Base-by-base conservation (phyloP, 1,140 invertebrate species). In the Drosophila lini region DNA sequence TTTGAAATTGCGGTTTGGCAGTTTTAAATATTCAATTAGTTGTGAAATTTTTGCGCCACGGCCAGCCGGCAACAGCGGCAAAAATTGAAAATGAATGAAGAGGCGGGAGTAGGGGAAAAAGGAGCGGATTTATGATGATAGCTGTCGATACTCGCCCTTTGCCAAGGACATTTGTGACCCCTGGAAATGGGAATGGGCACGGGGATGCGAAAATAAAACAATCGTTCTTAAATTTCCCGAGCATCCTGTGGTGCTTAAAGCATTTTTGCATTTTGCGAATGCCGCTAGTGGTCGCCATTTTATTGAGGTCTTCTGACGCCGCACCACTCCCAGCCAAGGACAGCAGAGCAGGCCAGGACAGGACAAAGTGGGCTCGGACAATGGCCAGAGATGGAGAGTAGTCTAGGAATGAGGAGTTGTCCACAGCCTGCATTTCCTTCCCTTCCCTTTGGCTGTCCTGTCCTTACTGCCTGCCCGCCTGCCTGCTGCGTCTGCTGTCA, bases 1-100 rank as follows among this genome's bases (percentile, higher is more conserved):
- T 91, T 91, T 91, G 84, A 91, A 91, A 90, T 91, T 91, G 90
- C 69, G 85, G 85, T 77, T 90, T 85, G 85, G 81, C 85, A 90
- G 81, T 90, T 90, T 90, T 90, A 90, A 90, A 90, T 90, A 90
- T 90, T 90, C 85, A 90, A 90, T 90, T 90, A 90, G 86, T 90
- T 90, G 85, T 89, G 70, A 81, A 89, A 84, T 90, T 90, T 89
- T 84, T 88, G 74, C 74, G 41, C 62, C 47, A 34, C 25, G 71
- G 57, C 63, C 80, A 62, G 50, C 56, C 73, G 55, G 61, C 61
- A 55, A 55, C 32, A n/a, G 25, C 65, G 31, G 63, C 56, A 50
- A 67, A 82, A 73, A 67, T 74, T 60, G 44, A 61, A 77, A 77
- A 73, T 70, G 64, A 74, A 59, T 69, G 31, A 53, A 53, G 32